Conservation (phyloP, 1,140 invertebrate species). For the Heliconius nattereri region DNA sequence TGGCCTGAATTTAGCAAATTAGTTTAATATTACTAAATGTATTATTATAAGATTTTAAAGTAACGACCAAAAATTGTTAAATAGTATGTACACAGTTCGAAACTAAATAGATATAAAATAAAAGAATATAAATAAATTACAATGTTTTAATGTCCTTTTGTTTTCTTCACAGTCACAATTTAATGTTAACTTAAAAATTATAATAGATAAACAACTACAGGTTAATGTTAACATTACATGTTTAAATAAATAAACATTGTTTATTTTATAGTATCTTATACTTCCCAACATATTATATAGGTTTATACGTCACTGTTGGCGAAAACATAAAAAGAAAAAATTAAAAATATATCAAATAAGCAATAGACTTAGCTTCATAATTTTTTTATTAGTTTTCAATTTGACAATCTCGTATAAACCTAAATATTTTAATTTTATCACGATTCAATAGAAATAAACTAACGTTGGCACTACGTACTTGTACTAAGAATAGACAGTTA, state of each 20-base stretch:
- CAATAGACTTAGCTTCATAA: neutral
- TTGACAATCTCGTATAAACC: neutral
- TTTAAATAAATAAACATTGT: neutral
- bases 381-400: too few relatives aligned
- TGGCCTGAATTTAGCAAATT: conserved; percentile 42
- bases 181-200: neutral
- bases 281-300: neutral
- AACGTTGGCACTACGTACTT: neutral
- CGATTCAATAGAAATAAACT: conserved; percentile 1
- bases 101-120: conserved; percentile 14
- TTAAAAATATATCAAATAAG: neutral
- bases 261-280: conserved; percentile 4
- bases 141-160: conserved; percentile 8
- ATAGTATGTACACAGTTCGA: neutral
- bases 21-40: neutral
- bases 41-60: neutral
- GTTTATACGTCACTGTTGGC: neutral
- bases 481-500: neutral
- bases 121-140: neutral
- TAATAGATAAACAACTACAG: neutral
- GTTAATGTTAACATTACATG: neutral
- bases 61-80: neutral
- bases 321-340: neutral
- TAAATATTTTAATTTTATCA: neutral
- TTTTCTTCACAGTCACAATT: conserved; percentile 11